Conservation (phyloP, 2,797 vertebrate genomes). For the Otolemur crassicaudatus region DNA sequence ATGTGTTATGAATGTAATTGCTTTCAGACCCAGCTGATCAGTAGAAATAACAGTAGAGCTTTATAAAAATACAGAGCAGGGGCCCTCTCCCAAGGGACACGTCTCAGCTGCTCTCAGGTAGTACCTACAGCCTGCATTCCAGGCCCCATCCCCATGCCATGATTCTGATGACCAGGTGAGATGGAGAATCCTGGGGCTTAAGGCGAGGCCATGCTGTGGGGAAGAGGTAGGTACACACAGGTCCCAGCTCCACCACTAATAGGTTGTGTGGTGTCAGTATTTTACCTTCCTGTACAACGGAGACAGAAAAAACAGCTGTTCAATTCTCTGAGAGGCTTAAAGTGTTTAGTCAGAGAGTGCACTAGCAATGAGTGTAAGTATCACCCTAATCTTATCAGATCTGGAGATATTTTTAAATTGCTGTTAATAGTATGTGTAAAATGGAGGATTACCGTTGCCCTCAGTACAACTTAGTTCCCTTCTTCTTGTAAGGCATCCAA, state of each 20-base stretch:
- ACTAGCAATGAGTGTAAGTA: no score
- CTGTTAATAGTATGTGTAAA: background rate
- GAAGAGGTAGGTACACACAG: no score
- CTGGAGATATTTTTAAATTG: background rate
- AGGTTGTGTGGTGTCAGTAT: accelerated
- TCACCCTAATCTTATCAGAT: background rate
- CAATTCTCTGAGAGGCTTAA: background rate
- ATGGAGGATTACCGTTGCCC: background rate
- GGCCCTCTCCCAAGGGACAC: background rate
- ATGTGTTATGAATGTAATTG: background rate
- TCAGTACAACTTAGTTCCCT: background rate
- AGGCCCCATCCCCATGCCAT: accelerated
- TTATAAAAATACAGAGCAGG: background rate
- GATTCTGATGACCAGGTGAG: background rate
- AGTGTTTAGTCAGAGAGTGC: background rate
- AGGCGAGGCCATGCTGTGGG: background rate
- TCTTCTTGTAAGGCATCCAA: background rate
- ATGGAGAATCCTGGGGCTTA: background rate
- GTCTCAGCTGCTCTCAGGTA: background rate
- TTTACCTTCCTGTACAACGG: background rate
- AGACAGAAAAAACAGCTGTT: background rate
- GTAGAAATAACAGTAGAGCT: background rate
- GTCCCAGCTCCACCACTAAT: background rate
- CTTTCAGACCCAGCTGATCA: background rate
- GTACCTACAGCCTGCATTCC: accelerated